phyloP scores from a whole-genome alignment of 2,797 vertebrate genomes.

The Brotogeris chrysoptera region DNA sequence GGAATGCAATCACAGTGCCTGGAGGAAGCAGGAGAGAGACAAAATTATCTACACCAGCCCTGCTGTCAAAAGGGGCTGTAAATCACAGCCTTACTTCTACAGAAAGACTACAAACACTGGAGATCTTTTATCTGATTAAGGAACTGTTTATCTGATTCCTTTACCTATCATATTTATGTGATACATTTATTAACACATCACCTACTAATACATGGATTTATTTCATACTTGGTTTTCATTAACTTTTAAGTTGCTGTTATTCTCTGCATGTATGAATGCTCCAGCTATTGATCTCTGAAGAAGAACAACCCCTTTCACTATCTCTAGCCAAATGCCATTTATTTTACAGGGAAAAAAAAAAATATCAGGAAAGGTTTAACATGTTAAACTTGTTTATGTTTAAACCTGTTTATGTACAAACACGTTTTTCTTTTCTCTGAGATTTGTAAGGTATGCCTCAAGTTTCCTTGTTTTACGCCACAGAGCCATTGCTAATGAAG shows the following conservation, averaged over 20 bases:
- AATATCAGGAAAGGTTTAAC: not conserved
- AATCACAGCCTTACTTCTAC: not conserved
- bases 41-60: conserved; percentile 6
- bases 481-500: not conserved
- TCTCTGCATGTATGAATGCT: not conserved
- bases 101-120: not conserved
- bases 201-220: conserved; percentile 5
- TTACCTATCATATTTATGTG: conserved; percentile 12
- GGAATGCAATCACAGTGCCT: not conserved
- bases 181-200: conserved; percentile 30
- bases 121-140: not conserved
- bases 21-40: not conserved
- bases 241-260: not conserved
- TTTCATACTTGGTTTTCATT: conserved; percentile 14
- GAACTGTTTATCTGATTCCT: not conserved
- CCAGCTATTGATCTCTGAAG: not conserved
- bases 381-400: not conserved
- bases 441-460: not conserved
- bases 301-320: not conserved
- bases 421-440: not conserved
- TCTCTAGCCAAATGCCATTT: not conserved
- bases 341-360: not conserved
- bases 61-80: not conserved
- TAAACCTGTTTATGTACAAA: not conserved
- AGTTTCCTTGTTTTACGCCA: not conserved